A percentile compares a stretch with the other conserved stretches of the same genome.
Evolutionary conservation across 92 coral and sea anemone genomes (phyloP).

Genomic region (Pocillopora grandis): DNA sequence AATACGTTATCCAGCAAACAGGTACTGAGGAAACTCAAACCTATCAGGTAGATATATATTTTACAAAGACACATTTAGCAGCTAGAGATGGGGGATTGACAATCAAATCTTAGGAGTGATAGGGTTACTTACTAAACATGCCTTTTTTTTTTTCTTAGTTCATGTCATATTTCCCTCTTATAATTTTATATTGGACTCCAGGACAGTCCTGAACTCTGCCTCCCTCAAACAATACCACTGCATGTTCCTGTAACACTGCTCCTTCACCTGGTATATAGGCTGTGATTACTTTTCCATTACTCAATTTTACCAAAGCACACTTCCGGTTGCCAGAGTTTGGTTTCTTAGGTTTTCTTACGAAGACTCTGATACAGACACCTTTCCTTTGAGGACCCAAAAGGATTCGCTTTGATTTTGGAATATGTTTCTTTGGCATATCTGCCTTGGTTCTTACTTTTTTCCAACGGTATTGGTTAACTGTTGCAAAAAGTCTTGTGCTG

Average conservation of each 20-base stretch:
- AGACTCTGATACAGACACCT: conserved; percentile 93
- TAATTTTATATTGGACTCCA: conserved; percentile 89
- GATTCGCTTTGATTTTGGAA: conserved; percentile 72
- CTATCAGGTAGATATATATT: too few relatives aligned
- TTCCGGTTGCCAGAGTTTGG: conserved; percentile 98
- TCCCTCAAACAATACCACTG: conserved; percentile 94
- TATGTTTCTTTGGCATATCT: conserved; percentile 53
- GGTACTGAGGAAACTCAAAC: too few relatives aligned
- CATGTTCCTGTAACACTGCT: conserved; percentile 95
- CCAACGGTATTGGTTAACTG: conserved; percentile 85
- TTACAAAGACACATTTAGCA: too few relatives aligned
- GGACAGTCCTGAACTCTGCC: conserved; percentile 99
- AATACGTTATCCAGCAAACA: too few relatives aligned
- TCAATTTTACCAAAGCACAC: conserved; percentile 88
- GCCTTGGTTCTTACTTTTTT: conserved; percentile 84
- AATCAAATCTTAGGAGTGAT: too few relatives aligned
- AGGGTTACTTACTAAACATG: too few relatives aligned
- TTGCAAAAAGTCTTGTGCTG: conserved; percentile 74
- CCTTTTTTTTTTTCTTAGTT: conserved; percentile 33
- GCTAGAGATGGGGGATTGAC: too few relatives aligned
- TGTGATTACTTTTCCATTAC: conserved; percentile 89
- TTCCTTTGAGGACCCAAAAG: conserved; percentile 95
- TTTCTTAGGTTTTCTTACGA: conserved; percentile 92
- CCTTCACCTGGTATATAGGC: conserved; percentile 93
- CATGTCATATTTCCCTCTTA: conserved; percentile 92